These are phyloP conservation scores for Ctenopoma kingsleyae DNA, from an alignment of 2,797 vertebrate species.

Conservation along the genomic window DNA sequence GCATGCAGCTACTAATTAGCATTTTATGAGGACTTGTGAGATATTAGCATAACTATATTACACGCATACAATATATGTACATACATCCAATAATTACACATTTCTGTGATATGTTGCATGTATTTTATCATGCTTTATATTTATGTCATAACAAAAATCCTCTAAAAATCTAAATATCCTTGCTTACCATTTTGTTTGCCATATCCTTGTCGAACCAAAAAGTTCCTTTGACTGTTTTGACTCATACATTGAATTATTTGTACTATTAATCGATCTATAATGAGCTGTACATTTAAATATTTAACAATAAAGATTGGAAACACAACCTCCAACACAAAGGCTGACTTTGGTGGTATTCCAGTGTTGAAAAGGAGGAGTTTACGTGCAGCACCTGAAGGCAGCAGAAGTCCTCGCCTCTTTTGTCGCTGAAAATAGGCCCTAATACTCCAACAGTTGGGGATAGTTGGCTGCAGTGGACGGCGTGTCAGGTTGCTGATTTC, in stretches of 20 bases:
- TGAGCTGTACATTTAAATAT: neutral
- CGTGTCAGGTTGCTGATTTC: constrained; percentile 40
- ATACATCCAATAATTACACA: neutral
- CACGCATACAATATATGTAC: neutral
- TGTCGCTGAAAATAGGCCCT: constrained; percentile 39
- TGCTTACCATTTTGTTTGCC: neutral
- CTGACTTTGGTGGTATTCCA: neutral
- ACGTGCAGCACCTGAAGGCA: constrained; percentile 68
- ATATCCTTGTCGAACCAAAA: neutral
- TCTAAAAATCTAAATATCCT: too few species aligned
- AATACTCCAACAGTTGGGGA: constrained; percentile 51
- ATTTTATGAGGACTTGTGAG: neutral
- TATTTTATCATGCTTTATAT: neutral
- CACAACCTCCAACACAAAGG: neutral
- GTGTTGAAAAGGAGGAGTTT: constrained; percentile 23
- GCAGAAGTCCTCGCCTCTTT: constrained; percentile 63
- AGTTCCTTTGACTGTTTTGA: neutral
- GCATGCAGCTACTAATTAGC: too few species aligned
- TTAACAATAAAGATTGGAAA: neutral
- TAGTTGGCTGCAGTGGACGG: constrained; percentile 21
- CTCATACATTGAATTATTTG: neutral
- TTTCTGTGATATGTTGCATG: neutral
- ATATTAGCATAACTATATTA: too few species aligned
- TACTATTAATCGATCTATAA: too few species aligned
- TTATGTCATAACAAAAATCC: neutral